Evolutionary conservation across 2,113 vertebrate genomes (phyloP).

Genomic region (Hemiscyllium ocellatum): DNA sequence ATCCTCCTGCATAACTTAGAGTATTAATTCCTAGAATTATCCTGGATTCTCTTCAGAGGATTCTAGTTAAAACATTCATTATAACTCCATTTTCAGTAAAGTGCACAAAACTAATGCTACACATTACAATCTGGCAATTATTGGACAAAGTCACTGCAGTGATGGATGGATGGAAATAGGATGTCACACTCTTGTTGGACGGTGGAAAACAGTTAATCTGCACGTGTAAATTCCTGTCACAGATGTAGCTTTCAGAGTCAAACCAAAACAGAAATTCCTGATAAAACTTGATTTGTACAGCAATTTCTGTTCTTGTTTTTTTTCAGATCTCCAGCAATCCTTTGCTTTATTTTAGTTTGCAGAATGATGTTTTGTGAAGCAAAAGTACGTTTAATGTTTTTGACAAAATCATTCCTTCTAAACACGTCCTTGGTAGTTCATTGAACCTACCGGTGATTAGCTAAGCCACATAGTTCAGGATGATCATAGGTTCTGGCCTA

Average conservation of each 20-base stretch:
- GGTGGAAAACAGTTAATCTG: not conserved
- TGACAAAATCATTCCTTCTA: not conserved
- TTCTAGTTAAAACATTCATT: not conserved
- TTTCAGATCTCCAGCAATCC: no score
- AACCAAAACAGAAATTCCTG: no score
- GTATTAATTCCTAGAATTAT: not conserved
- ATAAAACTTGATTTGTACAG: no score
- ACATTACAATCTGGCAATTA: not conserved
- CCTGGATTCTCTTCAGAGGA: not conserved
- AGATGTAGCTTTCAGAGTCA: not conserved
- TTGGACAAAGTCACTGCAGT: not conserved
- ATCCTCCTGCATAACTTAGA: not conserved
- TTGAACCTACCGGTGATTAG: not conserved
- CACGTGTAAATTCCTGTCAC: not conserved
- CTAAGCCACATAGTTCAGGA: not conserved
- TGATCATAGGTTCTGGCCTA: not conserved
- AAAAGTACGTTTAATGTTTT: not conserved
- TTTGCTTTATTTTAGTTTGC: not conserved
- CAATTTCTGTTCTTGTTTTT: no score
- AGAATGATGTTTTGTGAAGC: not conserved
- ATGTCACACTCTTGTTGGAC: not conserved
- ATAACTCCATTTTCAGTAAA: not conserved
- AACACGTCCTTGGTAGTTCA: not conserved
- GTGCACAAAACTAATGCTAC: not conserved
- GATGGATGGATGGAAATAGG: not conserved